Conservation (phyloP, 2,113 vertebrate species). For the Lasiurus cinereus region DNA sequence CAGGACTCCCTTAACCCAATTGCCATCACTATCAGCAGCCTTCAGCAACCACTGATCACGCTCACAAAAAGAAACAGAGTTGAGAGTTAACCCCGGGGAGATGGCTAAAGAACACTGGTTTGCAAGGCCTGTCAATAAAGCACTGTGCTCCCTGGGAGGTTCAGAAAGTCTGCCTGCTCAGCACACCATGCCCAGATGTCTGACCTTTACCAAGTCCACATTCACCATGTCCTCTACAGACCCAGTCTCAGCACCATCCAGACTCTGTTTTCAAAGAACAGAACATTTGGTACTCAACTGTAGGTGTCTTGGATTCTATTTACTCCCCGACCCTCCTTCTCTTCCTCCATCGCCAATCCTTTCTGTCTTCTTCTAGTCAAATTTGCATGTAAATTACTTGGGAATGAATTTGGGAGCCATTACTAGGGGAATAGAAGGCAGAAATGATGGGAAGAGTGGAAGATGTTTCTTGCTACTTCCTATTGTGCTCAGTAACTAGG, state of each 20-base stretch:
- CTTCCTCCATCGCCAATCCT: not conserved
- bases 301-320: not conserved
- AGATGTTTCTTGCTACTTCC: slow-evolving; percentile 48
- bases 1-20: not conserved
- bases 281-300: slow-evolving; percentile 8
- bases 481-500: slow-evolving; percentile 1
- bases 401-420: slow-evolving; percentile 57
- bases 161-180: slow-evolving; percentile 19
- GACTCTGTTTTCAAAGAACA: slow-evolving; percentile 37
- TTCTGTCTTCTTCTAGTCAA: slow-evolving; percentile 51
- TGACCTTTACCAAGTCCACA: not conserved
- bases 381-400: slow-evolving; percentile 56
- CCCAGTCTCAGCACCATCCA: not conserved
- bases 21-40: not conserved
- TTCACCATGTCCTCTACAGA: not conserved
- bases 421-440: slow-evolving; percentile 33
- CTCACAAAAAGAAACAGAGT: not conserved
- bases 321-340: not conserved
- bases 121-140: not conserved
- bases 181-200: not conserved
- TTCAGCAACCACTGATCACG: not conserved
- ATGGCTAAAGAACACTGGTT: not conserved
- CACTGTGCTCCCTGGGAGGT: not conserved
- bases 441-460: not conserved
- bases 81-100: slow-evolving; percentile 19